Evolutionary conservation across 2,113 vertebrate genomes (phyloP).

Genomic region (Circaetus gallicus): DNA sequence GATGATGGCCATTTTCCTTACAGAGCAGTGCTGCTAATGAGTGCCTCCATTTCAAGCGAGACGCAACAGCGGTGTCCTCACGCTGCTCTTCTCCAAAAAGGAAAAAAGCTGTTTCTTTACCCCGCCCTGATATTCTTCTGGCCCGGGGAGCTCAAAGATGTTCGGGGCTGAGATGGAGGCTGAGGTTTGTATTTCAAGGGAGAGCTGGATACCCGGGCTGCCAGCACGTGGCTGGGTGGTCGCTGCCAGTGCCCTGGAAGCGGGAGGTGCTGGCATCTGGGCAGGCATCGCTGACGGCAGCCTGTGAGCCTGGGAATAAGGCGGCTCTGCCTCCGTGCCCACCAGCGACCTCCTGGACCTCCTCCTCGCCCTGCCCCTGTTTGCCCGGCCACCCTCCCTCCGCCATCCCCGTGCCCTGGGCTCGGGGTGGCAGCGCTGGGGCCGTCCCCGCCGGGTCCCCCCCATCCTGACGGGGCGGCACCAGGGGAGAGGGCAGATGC

Average conservation of each 20-base stretch:
- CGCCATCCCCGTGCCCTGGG: accelerated
- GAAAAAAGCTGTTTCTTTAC: not conserved
- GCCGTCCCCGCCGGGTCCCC: accelerated
- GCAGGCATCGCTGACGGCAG: not conserved
- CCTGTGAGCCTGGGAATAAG: not conserved
- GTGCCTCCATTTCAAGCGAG: not conserved
- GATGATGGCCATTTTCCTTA: constrained; percentile 11
- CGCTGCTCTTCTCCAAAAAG: not conserved
- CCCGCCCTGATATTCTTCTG: not conserved
- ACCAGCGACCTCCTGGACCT: not conserved
- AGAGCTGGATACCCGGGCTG: not conserved
- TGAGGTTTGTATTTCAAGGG: not conserved
- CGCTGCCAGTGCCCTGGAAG: not conserved
- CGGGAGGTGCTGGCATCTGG: not conserved
- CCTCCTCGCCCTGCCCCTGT: not conserved
- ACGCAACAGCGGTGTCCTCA: not conserved
- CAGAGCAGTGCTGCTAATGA: not conserved
- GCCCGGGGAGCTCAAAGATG: not conserved
- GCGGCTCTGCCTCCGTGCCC: not conserved
- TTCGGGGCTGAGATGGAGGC: not conserved
- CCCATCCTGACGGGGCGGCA: not conserved
- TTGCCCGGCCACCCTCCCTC: not conserved
- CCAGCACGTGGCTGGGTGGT: accelerated
- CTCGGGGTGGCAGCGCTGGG: accelerated
- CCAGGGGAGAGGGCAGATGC: not conserved